phyloP scores from a whole-genome alignment of 2,797 vertebrate genomes.

The Melanotaenia maccullochi region DNA sequence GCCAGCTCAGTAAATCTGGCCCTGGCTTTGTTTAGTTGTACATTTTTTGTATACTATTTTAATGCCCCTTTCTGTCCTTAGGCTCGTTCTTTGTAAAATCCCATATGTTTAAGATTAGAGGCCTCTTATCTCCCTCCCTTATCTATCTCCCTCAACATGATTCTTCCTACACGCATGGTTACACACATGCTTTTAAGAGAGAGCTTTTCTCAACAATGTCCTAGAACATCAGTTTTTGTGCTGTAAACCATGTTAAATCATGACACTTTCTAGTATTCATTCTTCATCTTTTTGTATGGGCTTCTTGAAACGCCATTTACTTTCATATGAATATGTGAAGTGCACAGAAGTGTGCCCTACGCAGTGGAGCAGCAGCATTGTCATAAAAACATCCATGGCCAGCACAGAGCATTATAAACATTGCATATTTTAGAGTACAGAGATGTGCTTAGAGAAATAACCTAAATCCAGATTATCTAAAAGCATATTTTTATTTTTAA shows the following conservation, averaged over 20 bases:
- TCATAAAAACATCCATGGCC: not conserved
- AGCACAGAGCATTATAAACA: slow-evolving; percentile 8
- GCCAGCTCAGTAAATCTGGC: not conserved
- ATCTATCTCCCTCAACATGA: not conserved
- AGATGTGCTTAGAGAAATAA: slow-evolving; percentile 14
- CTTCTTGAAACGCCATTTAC: slow-evolving; percentile 3
- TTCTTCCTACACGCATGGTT: slow-evolving; percentile 3
- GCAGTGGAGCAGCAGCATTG: not conserved
- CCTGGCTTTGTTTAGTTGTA: not conserved
- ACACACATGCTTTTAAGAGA: slow-evolving; percentile 5
- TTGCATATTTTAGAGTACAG: slow-evolving; percentile 13
- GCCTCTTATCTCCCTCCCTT: slow-evolving; percentile 2
- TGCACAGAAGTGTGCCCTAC: slow-evolving; percentile 10
- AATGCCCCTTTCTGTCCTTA: not conserved
- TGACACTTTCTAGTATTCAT: not conserved
- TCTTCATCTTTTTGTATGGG: not conserved
- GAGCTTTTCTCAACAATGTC: not conserved
- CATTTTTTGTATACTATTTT: not conserved
- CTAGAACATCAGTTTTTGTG: not conserved
- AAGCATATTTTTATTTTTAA: not conserved
- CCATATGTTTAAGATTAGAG: slow-evolving; percentile 3
- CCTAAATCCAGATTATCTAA: slow-evolving; percentile 21
- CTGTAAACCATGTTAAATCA: slow-evolving; percentile 3
- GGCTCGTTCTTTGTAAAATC: not conserved
- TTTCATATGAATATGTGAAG: slow-evolving; percentile 28